Evolutionary conservation across 2,888 invertebrate species (phyloP), one percentile per base, ranked within the genome.

Genomic region (Leucophenga montana): DNA sequence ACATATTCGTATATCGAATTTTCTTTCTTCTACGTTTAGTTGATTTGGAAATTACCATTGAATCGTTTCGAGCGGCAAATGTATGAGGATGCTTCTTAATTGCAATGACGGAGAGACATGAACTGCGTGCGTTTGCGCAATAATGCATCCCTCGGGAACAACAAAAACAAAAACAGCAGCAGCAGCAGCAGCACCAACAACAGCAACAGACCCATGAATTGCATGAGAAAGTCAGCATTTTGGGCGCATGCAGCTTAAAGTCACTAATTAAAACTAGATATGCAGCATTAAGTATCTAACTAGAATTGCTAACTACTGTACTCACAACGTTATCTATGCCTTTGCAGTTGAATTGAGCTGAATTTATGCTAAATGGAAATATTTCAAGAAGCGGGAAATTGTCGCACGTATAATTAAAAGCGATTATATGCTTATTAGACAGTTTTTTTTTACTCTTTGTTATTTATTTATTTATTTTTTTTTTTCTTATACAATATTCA

Each of bases 111-210:
- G 73, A 73, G 73, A 74, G 70, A 74, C 80, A 80, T 82, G 75
- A 77, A 77, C 80, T 82, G 80, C 77, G 78, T 82, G 80, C 82
- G 77, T 78, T 82, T 82, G 79, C 75, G 78, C 79, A 73, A 82
- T 79, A 78, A 81, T 46, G 18, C 22, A 39, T 16, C 50, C 50
- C 50, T 50, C 50, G 50, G n/a, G n/a, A n/a, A n/a, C n/a, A n/a
- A n/a, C n/a, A n/a, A n/a, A n/a, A n/a, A n/a, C n/a, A n/a, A n/a
- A n/a, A n/a, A n/a, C n/a, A n/a, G n/a, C n/a, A n/a, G n/a, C n/a
- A n/a, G n/a, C n/a, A n/a, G n/a, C n/a, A n/a, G n/a, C n/a, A n/a
- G n/a, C n/a, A n/a, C n/a, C n/a, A n/a, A n/a, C n/a, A n/a, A n/a
- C n/a, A n/a, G n/a, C 18, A n/a, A 11, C 11, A 16, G 16, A 50